Base-by-base conservation (phyloP, 2,888 invertebrate genomes). In the Xestobium rufovillosum region DNA sequence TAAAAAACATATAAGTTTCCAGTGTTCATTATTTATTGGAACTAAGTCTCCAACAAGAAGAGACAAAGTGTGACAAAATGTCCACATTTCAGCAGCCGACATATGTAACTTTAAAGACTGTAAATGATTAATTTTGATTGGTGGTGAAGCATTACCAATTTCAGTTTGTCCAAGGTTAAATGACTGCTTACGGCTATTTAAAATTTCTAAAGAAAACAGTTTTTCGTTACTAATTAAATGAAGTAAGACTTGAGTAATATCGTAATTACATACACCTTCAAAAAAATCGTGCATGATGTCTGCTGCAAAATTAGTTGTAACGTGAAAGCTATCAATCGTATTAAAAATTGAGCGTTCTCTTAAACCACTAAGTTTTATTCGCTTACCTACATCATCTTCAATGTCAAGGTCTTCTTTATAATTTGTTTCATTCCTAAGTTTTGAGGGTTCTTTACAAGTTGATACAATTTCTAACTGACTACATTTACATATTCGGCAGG, bases 241-340 rank as follows among this genome's bases (percentile, higher is more conserved):
- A 6, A 13, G 3, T 12, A 35, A 29, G 19, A 35, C 14, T 35
- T 29, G 28, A 16, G 29, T 12, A 14, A 29, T 12, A 15, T 35
- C 29, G 12, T 35, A 35, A 28, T 35, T 31, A 12, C 35, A 35
- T 8, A 29, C 35, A 4, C 35, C 29, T 35, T 35, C 35, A 28
- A 35, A 35, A 2, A 35, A n/a, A 35, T 35, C 29, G 12, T 35
- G 29, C 35, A 35, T 29, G 9, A 35, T 26, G 12, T 35, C 35
- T 2, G 35, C 35, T n/a, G 27, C 10, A 19, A 6, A 23, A 26
- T 36, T 36, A 4, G 19, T 14, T 12, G 30, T 23, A 12, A 36
- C 36, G 25, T 36, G 36, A 26, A 36, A 36, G 3, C 17, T 11
- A 19, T 31, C 30, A 26, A 36, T 30, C 26, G 30, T 25, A 23